These are phyloP conservation scores for Azemiops feae DNA, from an alignment of 2,113 vertebrate species.

Conservation along the genomic window DNA sequence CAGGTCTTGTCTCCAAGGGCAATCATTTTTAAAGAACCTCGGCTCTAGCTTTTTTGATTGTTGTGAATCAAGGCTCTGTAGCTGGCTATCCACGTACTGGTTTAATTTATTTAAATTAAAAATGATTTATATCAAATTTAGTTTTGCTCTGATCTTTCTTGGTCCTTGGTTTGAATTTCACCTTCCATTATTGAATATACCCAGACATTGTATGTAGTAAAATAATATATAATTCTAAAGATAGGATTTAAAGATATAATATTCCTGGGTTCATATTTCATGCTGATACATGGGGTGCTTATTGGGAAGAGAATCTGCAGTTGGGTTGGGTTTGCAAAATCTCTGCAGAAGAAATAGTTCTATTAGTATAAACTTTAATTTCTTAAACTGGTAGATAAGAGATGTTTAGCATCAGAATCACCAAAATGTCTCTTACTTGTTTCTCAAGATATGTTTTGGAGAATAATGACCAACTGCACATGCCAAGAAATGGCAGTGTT, in stretches of 20 bases:
- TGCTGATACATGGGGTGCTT: not conserved
- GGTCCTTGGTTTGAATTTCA: not conserved
- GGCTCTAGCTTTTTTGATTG: not conserved
- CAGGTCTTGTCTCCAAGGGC: not conserved
- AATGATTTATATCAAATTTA: not conserved
- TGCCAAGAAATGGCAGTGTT: not conserved
- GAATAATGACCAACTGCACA: not conserved
- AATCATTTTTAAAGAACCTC: not conserved
- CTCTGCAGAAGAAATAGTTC: not conserved
- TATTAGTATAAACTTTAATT: not conserved
- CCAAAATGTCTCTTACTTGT: conserved; percentile 5
- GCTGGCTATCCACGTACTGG: not conserved
- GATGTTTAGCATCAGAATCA: not conserved
- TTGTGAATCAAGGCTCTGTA: not conserved
- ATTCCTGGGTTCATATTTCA: not conserved
- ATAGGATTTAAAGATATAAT: not conserved
- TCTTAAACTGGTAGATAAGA: not conserved
- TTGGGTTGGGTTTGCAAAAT: not conserved
- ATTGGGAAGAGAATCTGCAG: not conserved
- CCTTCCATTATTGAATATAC: not conserved
- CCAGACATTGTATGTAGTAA: not conserved
- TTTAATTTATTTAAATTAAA: not conserved
- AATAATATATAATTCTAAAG: not conserved
- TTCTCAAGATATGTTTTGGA: not conserved
- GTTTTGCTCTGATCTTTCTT: not conserved